Evolutionary conservation across 2,797 vertebrate genomes (phyloP).

Genomic region (Crocodylus rhombifer): DNA sequence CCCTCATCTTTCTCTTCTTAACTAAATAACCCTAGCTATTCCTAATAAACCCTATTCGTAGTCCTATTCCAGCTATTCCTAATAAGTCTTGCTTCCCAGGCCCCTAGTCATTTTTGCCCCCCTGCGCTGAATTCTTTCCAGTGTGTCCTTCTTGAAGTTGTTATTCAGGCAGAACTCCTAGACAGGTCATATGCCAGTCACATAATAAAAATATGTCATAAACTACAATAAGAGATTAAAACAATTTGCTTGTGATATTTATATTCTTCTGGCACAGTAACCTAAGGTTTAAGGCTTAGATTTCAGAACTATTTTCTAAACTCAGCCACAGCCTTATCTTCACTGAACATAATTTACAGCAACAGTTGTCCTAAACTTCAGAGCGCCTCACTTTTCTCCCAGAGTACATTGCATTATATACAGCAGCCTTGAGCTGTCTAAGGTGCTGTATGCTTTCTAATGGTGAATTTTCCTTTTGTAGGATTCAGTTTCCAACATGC

Average conservation of each 20-base stretch:
- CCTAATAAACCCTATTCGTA: too few species aligned
- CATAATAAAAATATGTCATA: not conserved
- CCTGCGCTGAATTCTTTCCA: too few species aligned
- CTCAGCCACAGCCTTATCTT: not conserved
- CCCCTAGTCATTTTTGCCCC: too few species aligned
- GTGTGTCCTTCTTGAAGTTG: not conserved
- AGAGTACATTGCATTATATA: not conserved
- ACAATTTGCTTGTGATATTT: not conserved
- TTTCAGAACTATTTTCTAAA: not conserved
- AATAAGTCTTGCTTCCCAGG: too few species aligned
- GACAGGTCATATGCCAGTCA: not conserved
- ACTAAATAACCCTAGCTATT: too few species aligned
- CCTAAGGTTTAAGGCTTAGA: fast-evolving
- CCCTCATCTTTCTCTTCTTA: too few species aligned
- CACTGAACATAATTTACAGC: not conserved
- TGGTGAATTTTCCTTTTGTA: not conserved
- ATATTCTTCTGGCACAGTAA: not conserved
- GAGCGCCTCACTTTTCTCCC: not conserved
- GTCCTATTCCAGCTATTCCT: too few species aligned
- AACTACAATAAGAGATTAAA: not conserved
- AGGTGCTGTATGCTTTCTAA: not conserved
- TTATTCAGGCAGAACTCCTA: not conserved
- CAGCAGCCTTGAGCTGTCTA: not conserved
- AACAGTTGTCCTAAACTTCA: not conserved
- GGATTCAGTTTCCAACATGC: not conserved